Evolutionary conservation across 2,797 vertebrate species (phyloP), one percentile per base, ranked within the genome.

Genomic region (Chrysocyon brachyurus): DNA sequence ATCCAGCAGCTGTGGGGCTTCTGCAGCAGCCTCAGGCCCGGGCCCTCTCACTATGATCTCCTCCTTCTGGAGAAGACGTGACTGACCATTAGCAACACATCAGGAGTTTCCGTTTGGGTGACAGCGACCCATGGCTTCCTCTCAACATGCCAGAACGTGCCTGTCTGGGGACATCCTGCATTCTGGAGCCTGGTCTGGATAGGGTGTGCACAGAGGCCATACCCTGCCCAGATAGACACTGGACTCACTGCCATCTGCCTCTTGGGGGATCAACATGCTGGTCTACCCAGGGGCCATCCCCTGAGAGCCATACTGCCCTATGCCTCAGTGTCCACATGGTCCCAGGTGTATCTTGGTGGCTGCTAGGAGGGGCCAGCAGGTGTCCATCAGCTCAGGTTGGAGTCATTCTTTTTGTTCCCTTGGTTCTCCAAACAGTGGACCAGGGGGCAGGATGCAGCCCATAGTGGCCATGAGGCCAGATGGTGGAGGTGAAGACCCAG

Each of bases 341-440:
- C 12, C 14, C 2, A 4, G 0, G 0, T 5, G n/a, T 26, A 26
- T 36, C 21, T 12, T 40, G 28, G 21, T 0, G 6, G 46, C 15
- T 7, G 36, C 15, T 6, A 1, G 6, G 54, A 46, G n/a, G 10
- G 2, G 4, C 5, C 2, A 2, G 3, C 3, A 0, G 0, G 3
- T 1, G 0, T 54, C 54, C 56, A 7, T 40, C 57, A 21, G 57
- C 12, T 54, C 46, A 21, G 59, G 11, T 0, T 40, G 85, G 56
- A 2, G 12, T 5, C 6, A 33, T 17, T n/a, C 5, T 31, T 78
- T 85, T 56, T 14, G 11, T 17, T 28, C 1, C 0, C 15, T 5
- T 3, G 16, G 26, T 49, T 61, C 63, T 49, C 26, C 9, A 14
- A 15, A 28, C 6, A 1, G 17, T 5, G 40, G 33, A 5, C 46